Evolutionary conservation across 2,113 vertebrate species (phyloP), one percentile per base, ranked within the genome.

Genomic region (Himantopus leucocephalus): DNA sequence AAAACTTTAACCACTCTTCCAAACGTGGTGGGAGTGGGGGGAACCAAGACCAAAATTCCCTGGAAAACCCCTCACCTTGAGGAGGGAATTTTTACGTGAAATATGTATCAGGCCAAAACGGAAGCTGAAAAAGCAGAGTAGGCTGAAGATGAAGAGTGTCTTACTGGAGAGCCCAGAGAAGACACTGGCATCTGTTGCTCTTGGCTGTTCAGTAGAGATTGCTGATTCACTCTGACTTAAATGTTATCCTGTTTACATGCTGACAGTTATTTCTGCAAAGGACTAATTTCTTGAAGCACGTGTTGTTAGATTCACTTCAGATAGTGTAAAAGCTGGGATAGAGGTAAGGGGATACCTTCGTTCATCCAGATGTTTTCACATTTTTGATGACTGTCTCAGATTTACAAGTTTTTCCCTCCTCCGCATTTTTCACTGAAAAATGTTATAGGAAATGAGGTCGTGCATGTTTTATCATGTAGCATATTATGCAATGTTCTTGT

Each of bases 161-260:
- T 63, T 88, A 83, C 41, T 58, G 47, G 14, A 47, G 34, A 39
- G 58, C 71, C 24, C 22, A 52, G 11, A 71, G 59, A 29, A 82
- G 74, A 48, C 47, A 6, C 24, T 50, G 24, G 32, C 64, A 71
- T 64, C 35, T 83, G 9, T 63, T 70, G 30, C 74, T 66, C 26
- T 70, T 90, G 62, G 63, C 75, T 93, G 66, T 76, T 95, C 0
- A 0, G 67, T 66, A 56, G 48, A 92, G 41, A 83, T 85, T 96
- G 95, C 93, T 95, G 96, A 96, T 95, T 96, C 92, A 95, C 41
- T 90, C 62, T 96, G 92, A 96, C 95, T 95, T 95, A 55, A 86
- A 85, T 82, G 82, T 96, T 95, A 74, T 15, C 85, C 82, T 96
- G 95, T 96, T 96, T 94, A 96, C 88, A 18, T 74, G 43, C 67